Percentiles rank a stretch among this genome's conserved stretches.
Conservation (phyloP, 1,140 invertebrate species). For the Halyomorpha halys region DNA sequence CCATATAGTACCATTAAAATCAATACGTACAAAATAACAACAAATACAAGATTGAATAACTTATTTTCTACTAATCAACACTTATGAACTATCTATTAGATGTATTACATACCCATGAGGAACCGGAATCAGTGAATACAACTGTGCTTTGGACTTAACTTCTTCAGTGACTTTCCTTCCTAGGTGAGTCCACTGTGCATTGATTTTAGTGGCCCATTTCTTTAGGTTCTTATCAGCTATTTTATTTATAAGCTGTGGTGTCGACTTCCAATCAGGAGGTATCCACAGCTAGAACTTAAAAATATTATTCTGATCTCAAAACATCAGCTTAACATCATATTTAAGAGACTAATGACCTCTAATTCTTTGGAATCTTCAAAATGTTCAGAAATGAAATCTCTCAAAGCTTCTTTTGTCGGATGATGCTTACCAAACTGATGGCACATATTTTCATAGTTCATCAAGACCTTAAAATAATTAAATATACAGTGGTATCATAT, state of each 20-base stretch:
- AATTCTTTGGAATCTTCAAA: constrained; percentile 1
- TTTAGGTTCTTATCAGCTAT: neutral
- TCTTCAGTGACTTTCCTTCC: neutral
- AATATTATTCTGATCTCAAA: neutral
- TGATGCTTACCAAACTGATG: neutral
- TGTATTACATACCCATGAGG: neutral
- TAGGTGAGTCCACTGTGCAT: neutral
- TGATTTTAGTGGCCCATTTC: neutral
- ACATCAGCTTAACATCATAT: neutral
- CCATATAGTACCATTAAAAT: no score
- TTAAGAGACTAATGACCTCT: neutral
- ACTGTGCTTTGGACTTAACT: neutral
- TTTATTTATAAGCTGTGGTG: neutral
- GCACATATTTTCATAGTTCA: neutral
- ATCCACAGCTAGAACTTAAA: neutral
- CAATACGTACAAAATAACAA: no score
- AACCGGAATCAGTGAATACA: neutral
- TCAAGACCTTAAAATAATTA: neutral
- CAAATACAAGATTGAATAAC: no score
- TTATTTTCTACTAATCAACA: no score
- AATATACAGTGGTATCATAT: neutral
- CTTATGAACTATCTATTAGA: no score
- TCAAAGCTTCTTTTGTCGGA: neutral
- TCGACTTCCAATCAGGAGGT: neutral
- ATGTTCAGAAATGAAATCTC: neutral